These are phyloP conservation scores for Borostomias antarcticus DNA, from an alignment of 2,797 vertebrate species.

Conservation along the genomic window DNA sequence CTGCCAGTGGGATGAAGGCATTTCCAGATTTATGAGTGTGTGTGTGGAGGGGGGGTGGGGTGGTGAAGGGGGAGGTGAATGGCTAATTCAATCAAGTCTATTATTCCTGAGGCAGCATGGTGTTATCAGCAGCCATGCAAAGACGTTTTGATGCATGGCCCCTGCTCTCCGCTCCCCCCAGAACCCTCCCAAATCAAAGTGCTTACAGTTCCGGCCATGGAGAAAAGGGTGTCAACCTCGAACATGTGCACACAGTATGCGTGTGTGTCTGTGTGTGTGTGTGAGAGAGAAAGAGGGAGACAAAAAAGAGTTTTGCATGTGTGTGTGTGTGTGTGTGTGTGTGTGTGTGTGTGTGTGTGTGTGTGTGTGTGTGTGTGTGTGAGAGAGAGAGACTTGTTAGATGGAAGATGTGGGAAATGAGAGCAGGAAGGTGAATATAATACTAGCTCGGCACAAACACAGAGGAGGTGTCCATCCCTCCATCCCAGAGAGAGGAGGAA, in stretches of 20 bases:
- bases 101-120: slow-evolving; percentile 69
- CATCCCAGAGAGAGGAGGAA: background rate
- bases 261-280: no score
- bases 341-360: no score
- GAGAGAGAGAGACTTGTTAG: no score
- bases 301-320: no score
- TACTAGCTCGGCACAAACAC: no score
- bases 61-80: slow-evolving; percentile 69
- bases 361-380: no score
- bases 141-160: slow-evolving; percentile 75
- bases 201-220: no score
- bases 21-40: slow-evolving; percentile 63
- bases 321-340: no score
- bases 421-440: background rate
- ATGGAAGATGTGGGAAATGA: background rate
- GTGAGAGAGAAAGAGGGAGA: slow-evolving; percentile 10
- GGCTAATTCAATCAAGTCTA: slow-evolving; percentile 75
- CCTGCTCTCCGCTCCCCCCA: slow-evolving; percentile 51
- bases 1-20: slow-evolving; percentile 72
- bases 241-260: no score
- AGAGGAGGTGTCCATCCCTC: background rate
- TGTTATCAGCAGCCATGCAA: slow-evolving; percentile 69
- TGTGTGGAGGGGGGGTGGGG: no score
- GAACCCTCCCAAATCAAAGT: slow-evolving; percentile 62
- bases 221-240: no score